Conservation (phyloP, 2,113 vertebrate genomes). For the Gymnorhina tibicen region DNA sequence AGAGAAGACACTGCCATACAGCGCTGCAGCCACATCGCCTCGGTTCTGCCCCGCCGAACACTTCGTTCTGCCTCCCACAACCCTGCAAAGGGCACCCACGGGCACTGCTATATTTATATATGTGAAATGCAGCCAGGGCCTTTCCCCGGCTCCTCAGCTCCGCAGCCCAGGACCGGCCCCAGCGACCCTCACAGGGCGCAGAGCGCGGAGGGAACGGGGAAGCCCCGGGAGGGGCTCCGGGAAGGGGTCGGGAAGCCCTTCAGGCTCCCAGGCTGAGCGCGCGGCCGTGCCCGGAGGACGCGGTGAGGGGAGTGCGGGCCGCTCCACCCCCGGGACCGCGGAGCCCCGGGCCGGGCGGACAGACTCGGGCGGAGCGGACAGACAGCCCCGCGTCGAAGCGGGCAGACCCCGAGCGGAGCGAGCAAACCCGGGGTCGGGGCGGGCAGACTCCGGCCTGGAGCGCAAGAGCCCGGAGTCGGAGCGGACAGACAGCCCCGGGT, state of each 20-base stretch:
- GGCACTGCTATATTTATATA: not conserved
- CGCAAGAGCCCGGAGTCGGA: too few relatives aligned
- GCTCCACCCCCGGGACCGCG: not conserved
- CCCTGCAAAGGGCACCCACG: not conserved
- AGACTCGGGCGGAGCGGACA: not conserved
- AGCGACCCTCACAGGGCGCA: not conserved
- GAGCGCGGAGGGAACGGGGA: not conserved
- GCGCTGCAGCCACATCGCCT: rapidly evolving
- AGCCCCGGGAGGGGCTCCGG: too few relatives aligned
- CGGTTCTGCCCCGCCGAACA: not conserved
- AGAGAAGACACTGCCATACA: rapidly evolving
- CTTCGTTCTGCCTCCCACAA: too few relatives aligned
- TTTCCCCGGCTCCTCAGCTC: not conserved
- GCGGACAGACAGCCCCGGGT: too few relatives aligned
- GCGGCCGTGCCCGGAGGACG: not conserved
- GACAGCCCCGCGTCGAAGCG: not conserved
- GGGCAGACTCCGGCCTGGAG: too few relatives aligned
- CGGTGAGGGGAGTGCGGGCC: not conserved
- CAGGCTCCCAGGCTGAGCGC: not conserved
- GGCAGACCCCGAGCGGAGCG: too few relatives aligned
- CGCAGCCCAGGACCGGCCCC: not conserved
- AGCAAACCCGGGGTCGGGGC: too few relatives aligned
- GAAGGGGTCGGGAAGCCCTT: too few relatives aligned
- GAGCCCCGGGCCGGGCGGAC: too few relatives aligned
- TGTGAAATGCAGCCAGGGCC: not conserved